Conservation (phyloP, 2,113 vertebrate species). For the Actinemys pallida region DNA sequence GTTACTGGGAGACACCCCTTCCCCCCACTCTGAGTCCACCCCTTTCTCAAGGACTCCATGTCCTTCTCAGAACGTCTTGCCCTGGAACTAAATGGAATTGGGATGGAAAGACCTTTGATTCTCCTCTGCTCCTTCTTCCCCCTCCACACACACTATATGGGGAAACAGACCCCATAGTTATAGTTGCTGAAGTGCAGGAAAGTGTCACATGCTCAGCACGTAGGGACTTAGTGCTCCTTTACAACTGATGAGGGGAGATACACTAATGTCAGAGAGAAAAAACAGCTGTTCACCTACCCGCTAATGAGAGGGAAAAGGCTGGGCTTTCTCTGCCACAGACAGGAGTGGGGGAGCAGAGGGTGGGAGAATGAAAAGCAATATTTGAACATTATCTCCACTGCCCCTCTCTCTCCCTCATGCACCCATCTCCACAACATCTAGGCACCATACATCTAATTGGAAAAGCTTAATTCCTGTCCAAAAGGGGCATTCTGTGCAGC, state of each 20-base stretch:
- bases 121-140: not conserved
- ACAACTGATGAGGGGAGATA: conserved; percentile 49
- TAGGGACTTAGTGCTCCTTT: conserved; percentile 41
- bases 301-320: not conserved
- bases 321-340: conserved; percentile 13
- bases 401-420: not conserved
- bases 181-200: not conserved
- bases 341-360: conserved; percentile 32
- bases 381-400: conserved; percentile 59
- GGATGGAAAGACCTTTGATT: not conserved
- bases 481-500: not conserved
- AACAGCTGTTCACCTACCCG: conserved; percentile 58
- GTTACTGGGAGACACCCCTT: not conserved
- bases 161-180: not conserved
- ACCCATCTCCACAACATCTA: conserved; percentile 46
- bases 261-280: conserved; percentile 21
- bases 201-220: not conserved
- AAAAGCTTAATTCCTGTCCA: conserved; percentile 53
- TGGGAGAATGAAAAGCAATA: conserved; percentile 43
- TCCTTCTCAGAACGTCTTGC: not conserved
- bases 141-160: not conserved
- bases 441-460: conserved; percentile 22
- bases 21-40: no score
- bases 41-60: not conserved
- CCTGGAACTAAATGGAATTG: not conserved